phyloP scores from a whole-genome alignment of 2,888 invertebrate species.

The Bombyx huttoni region DNA sequence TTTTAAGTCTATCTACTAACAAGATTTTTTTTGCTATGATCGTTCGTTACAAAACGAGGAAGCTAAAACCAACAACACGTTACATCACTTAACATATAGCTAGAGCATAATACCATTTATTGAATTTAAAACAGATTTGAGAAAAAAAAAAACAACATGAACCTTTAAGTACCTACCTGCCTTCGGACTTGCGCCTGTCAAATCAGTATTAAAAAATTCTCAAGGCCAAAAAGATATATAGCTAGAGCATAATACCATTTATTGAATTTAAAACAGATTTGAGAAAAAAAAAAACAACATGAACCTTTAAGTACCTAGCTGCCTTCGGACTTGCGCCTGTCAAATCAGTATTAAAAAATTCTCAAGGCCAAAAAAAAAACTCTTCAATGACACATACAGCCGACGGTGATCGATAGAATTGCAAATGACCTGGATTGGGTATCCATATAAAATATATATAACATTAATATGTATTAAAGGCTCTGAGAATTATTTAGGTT shows the following conservation, averaged over 20 bases:
- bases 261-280: slow-evolving; percentile 13
- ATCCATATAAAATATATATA: slow-evolving; percentile 6
- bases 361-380: slow-evolving; percentile 58
- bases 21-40: too few species aligned
- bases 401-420: slow-evolving; percentile 52
- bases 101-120: slow-evolving; percentile 5
- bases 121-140: slow-evolving; percentile 13
- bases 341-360: slow-evolving; percentile 34
- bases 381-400: slow-evolving; percentile 44
- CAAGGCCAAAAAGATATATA: slow-evolving; percentile 42
- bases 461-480: neutral
- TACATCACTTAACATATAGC: too few species aligned
- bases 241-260: slow-evolving; percentile 4
- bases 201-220: slow-evolving; percentile 37
- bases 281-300: slow-evolving; percentile 2
- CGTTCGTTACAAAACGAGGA: neutral
- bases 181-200: slow-evolving; percentile 23
- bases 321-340: slow-evolving; percentile 24
- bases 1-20: neutral
- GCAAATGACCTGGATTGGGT: slow-evolving; percentile 47
- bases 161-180: slow-evolving; percentile 27
- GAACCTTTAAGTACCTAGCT: slow-evolving; percentile 23
- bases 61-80: neutral
- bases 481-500: neutral
- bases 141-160: slow-evolving; percentile 7